Base-by-base conservation (phyloP, 2,797 vertebrate species). In the Cuculus canorus region DNA sequence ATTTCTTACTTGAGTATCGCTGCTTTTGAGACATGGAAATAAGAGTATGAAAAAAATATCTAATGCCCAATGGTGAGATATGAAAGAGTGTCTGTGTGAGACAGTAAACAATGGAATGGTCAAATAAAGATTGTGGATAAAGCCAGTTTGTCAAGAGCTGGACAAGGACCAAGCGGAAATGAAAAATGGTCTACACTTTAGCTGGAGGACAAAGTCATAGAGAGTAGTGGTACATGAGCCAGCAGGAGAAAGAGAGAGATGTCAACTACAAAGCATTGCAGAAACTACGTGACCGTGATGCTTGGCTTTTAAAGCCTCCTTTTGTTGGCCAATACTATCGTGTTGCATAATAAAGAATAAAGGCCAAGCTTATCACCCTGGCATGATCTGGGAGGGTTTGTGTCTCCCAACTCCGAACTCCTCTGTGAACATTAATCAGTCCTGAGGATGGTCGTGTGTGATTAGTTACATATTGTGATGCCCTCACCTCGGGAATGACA, bases 261-360 rank as follows among this genome's bases (percentile, higher is more conserved):
- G 14, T 52, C 71, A 91, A 59, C 82, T 91, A 53, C 65, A 82
- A 86, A 90, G 59, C 39, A 1, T 18, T 90, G 75, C 56, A 87
- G 83, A 68, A 93, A 52, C 45, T 56, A 33, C 0, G 4, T 89
- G 89, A 59, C 72, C 50, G 9, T 24, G 65, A 47, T 4, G 2
- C 32, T 75, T 25, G 28, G 50, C 86, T 91, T 92, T 91, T 65
- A 87, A 75, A 92, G n/a, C n/a, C 53, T 92, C n/a, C 48, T 92
- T 69, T 76, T 92, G 72, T 90, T 88, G 65, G 61, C 56, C 63
- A 28, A 5, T 25, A 8, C 10, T 18, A 45, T 45, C 43, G 45
- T 45, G 17, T 45, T 45, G 45, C 43, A 45, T 13, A 45, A 18
- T 45, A 45, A 45, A 45, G 35, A 70, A 18, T 52, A 54, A 82